Evolutionary conservation across 2,888 invertebrate species (phyloP).

Genomic region (Epistrophe eligans): DNA sequence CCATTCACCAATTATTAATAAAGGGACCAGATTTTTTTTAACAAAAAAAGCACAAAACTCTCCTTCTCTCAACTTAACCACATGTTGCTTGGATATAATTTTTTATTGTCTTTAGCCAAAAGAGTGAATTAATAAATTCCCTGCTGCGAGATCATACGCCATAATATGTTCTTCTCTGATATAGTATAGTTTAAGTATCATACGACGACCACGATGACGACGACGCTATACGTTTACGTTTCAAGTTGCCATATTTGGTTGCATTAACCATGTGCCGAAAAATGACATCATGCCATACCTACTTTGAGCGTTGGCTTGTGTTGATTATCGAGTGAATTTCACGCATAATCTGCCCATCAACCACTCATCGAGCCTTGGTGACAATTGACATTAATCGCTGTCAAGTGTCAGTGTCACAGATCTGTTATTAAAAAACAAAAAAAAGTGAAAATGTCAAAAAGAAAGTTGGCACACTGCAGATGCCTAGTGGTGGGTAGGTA

Average conservation of each 20-base stretch:
- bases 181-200: slow-evolving; percentile 26
- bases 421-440: not conserved
- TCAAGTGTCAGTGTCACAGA: slow-evolving; percentile 32
- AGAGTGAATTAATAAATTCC: slow-evolving; percentile 45
- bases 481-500: not conserved
- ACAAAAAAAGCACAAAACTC: slow-evolving; percentile 4
- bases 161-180: slow-evolving; percentile 18
- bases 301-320: slow-evolving; percentile 33
- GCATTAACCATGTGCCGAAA: slow-evolving; percentile 42
- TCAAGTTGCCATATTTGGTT: slow-evolving; percentile 52
- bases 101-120: slow-evolving; percentile 3
- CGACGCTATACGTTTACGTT: no score
- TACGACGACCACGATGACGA: not conserved
- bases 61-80: slow-evolving; percentile 35
- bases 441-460: slow-evolving; percentile 42
- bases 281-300: slow-evolving; percentile 59
- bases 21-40: slow-evolving; percentile 33
- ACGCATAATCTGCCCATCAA: slow-evolving; percentile 53
- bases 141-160: slow-evolving; percentile 39
- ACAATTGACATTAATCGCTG: slow-evolving; percentile 61
- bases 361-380: slow-evolving; percentile 18
- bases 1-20: slow-evolving; percentile 32
- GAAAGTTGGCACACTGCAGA: slow-evolving; percentile 37
- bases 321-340: slow-evolving; percentile 63
- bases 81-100: slow-evolving; percentile 38